phyloP scores from a whole-genome alignment of 2,113 vertebrate genomes.

The Embiotoca jacksoni region DNA sequence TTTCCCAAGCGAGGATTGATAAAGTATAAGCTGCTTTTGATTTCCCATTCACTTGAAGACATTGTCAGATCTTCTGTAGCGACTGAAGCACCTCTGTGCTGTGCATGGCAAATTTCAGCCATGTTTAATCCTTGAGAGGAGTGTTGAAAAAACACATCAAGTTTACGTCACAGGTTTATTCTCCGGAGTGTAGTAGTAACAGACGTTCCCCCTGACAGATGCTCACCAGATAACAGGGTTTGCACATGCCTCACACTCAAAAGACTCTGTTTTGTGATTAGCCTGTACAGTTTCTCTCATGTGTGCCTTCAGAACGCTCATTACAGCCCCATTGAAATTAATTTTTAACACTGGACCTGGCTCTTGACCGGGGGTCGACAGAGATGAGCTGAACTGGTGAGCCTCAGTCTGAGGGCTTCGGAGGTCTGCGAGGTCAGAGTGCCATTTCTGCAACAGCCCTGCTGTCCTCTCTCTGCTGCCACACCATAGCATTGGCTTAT shows the following conservation, averaged over 20 bases:
- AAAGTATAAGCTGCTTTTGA: slow-evolving; percentile 36
- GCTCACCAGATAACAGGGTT: slow-evolving; percentile 46
- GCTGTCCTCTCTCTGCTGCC: slow-evolving; percentile 63
- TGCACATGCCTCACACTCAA: slow-evolving; percentile 45
- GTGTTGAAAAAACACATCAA: slow-evolving; percentile 45
- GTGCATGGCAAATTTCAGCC: slow-evolving; percentile 20
- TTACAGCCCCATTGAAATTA: slow-evolving; percentile 25
- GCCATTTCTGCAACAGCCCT: slow-evolving; percentile 57
- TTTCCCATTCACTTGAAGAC: slow-evolving; percentile 39
- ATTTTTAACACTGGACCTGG: slow-evolving; percentile 23
- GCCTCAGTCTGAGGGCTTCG: slow-evolving; percentile 60
- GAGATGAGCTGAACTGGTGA: slow-evolving; percentile 57
- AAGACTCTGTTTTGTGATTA: slow-evolving; percentile 31
- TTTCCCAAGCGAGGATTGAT: slow-evolving; percentile 5
- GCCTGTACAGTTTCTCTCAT: slow-evolving; percentile 38
- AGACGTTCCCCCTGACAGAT: slow-evolving; percentile 53
- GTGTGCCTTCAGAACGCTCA: slow-evolving; percentile 27
- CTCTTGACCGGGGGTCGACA: slow-evolving; percentile 59
- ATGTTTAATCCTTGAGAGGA: slow-evolving; percentile 48
- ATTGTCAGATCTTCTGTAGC: slow-evolving; percentile 26
- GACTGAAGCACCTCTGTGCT: slow-evolving; percentile 18
- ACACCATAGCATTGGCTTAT: slow-evolving; percentile 61
- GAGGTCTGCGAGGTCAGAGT: slow-evolving; percentile 61
- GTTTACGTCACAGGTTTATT: slow-evolving; percentile 54
- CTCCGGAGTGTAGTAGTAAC: slow-evolving; percentile 52